Evolutionary conservation across 2,113 vertebrate species (phyloP).

Genomic region (Copsychus sechellarum): DNA sequence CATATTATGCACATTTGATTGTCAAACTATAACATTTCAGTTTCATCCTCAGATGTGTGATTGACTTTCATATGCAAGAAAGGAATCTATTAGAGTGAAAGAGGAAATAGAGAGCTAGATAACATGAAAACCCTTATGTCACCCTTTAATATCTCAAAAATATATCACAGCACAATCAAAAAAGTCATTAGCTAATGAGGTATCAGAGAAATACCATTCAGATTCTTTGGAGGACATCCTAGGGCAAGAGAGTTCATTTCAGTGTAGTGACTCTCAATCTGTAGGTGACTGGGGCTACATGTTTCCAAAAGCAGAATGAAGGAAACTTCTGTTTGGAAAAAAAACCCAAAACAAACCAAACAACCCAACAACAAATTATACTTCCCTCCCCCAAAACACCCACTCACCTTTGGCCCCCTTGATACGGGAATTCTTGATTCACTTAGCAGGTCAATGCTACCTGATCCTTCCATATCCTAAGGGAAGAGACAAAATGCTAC

Average conservation of each 20-base stretch:
- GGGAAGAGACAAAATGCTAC: conserved; percentile 11
- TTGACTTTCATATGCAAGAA: neutral
- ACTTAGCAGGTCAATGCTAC: conserved; percentile 46
- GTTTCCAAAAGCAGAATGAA: neutral
- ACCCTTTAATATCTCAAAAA: neutral
- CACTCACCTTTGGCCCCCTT: conserved; percentile 73
- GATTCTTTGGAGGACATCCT: neutral
- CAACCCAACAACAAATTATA: neutral
- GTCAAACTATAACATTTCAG: neutral
- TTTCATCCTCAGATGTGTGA: neutral
- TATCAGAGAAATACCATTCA: neutral
- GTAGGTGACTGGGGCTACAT: neutral
- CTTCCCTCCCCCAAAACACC: neutral
- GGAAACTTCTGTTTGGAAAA: neutral
- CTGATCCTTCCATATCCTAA: conserved; percentile 91
- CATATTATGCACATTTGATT: neutral
- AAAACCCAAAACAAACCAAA: neutral
- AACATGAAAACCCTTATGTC: neutral
- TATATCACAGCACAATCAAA: neutral
- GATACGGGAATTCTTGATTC: conserved; percentile 25
- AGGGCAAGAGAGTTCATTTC: neutral
- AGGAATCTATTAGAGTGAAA: neutral
- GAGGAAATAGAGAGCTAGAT: neutral
- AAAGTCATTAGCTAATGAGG: neutral
- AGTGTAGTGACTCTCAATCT: neutral